Base-by-base conservation (phyloP, 2,797 vertebrate genomes). In the Anolis apletophallus region DNA sequence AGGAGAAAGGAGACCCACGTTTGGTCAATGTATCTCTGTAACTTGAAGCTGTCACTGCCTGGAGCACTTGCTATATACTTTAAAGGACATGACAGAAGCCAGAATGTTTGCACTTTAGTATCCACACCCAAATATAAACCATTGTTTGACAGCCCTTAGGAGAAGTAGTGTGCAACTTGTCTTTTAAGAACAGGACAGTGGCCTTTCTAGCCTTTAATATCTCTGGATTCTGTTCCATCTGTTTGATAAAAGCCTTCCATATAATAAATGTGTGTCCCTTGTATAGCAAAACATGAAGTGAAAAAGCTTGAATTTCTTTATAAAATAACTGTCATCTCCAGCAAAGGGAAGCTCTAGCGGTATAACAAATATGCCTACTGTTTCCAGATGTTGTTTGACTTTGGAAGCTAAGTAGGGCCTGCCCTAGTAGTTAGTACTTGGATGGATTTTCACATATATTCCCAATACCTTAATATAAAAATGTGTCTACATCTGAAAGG, bases 231-330 rank as follows among this genome's bases (percentile, higher is more conserved):
- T n/a, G 50, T 69, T 87, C 10, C 0, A 11, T 90, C 29, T n/a
- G 1, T 83, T 57, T 46, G 32, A 16, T 71, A 91, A n/a, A 32
- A 5, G 71, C 12, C 74, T 79, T 46, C 29, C 2, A 50, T 6
- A 1, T 59, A 92, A 69, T 36, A 29, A 46, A 71, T 80, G n/a
- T 34, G 3, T 23, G 85, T 0, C 59, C 5, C 59, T 1, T 0
- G 54, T 84, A 46, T 10, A 3, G 55, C 34, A 17, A 77, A 85
- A 23, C 34, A 8, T 76, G 61, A 80, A 81, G 17, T 91, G 91
- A 50, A 36, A 88, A 40, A 12, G 85, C 86, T 84, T 40, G 74
- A 73, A 11, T 67, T 79, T 40, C 80, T 80, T 52, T 21, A 81
- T 81, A 74, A 23, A 3, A 0, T 76, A 91, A 91, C 87, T 59